Evolutionary conservation across 2,888 invertebrate genomes (phyloP).

Genomic region (Piscicola geometra): DNA sequence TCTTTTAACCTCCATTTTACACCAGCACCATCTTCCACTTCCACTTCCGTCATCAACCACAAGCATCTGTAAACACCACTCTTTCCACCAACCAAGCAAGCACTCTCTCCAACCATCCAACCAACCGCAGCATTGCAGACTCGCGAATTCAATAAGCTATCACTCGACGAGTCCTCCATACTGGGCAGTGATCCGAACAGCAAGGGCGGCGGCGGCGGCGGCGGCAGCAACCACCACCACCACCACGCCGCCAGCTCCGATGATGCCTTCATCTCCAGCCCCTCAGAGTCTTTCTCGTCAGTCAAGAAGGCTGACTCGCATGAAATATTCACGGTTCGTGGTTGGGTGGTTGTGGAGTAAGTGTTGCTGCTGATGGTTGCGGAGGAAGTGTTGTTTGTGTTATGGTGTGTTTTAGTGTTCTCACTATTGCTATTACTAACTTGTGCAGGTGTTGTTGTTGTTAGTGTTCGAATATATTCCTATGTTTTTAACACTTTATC

Average conservation of each 20-base stretch:
- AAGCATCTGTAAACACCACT: too few relatives aligned
- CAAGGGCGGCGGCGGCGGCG: neutral
- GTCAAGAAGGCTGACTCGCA: slow-evolving; percentile 30
- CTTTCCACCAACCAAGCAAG: neutral
- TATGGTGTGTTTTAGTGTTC: too few relatives aligned
- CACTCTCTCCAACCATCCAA: too few relatives aligned
- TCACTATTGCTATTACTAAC: too few relatives aligned
- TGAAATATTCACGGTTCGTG: slow-evolving; percentile 19
- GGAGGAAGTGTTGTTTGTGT: neutral
- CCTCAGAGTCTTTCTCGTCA: neutral
- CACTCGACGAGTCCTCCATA: slow-evolving; percentile 32
- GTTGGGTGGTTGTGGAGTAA: neutral
- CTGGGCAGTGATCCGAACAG: neutral
- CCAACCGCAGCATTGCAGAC: neutral
- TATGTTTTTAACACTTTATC: too few relatives aligned
- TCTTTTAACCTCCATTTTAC: too few relatives aligned
- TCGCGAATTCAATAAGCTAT: slow-evolving; percentile 21
- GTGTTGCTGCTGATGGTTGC: neutral
- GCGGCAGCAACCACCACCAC: neutral
- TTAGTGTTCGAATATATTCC: too few relatives aligned
- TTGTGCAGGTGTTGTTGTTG: too few relatives aligned
- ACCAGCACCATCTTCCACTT: too few relatives aligned
- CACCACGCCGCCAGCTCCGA: slow-evolving; percentile 11
- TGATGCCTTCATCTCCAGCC: slow-evolving; percentile 9
- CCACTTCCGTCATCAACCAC: too few relatives aligned